A percentile compares a stretch with the other conserved stretches of the same genome.
Evolutionary conservation across 1,140 invertebrate species (phyloP).

Genomic region (Xylocopa sonorina): DNA sequence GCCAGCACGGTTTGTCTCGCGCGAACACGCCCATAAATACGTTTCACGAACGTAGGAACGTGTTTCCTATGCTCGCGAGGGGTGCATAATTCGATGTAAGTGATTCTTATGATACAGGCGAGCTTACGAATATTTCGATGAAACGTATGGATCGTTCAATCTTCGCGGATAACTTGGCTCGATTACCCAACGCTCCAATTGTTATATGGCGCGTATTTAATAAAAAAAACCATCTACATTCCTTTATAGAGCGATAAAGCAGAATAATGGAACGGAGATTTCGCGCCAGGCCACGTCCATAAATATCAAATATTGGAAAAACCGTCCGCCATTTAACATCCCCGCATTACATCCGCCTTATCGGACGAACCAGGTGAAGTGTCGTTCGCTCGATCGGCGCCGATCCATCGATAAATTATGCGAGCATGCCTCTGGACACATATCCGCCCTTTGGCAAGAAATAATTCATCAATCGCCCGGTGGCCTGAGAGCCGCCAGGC

Average conservation of each 20-base stretch:
- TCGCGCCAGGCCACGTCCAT: neutral
- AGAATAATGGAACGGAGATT: constrained; percentile 5
- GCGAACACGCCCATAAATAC: no score
- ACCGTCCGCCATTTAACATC: neutral
- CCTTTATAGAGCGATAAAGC: constrained; percentile 1
- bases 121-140: neutral
- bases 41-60: no score
- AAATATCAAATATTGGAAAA: constrained; percentile 25
- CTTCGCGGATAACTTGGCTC: neutral
- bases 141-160: neutral
- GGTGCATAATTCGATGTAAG: no score
- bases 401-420: constrained; percentile 29
- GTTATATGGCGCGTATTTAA: constrained; percentile 18
- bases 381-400: neutral
- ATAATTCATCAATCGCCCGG: constrained; percentile 19
- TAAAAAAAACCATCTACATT: neutral
- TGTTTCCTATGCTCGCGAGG: no score
- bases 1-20: no score
- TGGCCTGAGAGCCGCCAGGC: neutral
- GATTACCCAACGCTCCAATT: neutral
- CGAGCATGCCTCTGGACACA: neutral
- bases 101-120: no score
- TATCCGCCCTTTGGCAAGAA: neutral
- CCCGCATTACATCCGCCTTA: neutral
- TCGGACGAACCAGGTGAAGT: neutral